Base-by-base conservation (phyloP, 2,888 invertebrate genomes). In the Drosophila fulvimacula region DNA sequence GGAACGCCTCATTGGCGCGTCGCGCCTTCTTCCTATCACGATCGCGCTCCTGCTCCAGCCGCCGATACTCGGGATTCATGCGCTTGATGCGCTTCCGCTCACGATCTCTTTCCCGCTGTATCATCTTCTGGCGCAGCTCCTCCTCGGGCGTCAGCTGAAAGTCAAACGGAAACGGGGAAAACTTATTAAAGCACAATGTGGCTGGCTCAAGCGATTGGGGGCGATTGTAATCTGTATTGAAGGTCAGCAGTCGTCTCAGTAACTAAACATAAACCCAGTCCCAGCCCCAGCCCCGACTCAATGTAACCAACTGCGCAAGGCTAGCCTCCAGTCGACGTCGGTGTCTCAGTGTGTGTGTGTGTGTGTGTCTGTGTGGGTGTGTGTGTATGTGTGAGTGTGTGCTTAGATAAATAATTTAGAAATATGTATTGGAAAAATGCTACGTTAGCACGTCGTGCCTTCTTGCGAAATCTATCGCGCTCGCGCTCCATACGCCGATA, bases 41-140 rank as follows among this genome's bases (percentile, higher is more conserved):
- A 82, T 92, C 92, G 0, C 92, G 89, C 61, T 91, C 92, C 68
- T 92, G 92, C 48, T 92, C 92, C 75, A 91, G 76, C 1, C 89
- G 79, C 0, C 92, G 76, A 52, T 92, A 92, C 32, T 91, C 92
- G 34, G 92, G 92, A 71, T 92, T 91, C 79, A 91, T 80, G 34
- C 92, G 89, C 71, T 92, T 92, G 39, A 91, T 80, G n/a, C 92
- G 91, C 69, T 92, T 92, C 4, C 92, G 72, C 52, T 92, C 92
- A 5, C 92, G 92, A 74, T 92, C 92, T 24, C 91, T 79, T 80
- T 92, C 92, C 9, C 91, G 89, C 70, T 92, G 91, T 69, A 91
- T 82, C 80, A 91, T 91, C 73, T 92, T 91, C 63, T 88, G 90
- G 5, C 92, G 88, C 61, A 91, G 74, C 62, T 91, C 90, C 83